A percentile compares a stretch with the other conserved stretches of the same genome.
Evolutionary conservation across 2,888 invertebrate species (phyloP).

Genomic region (Pyrrhosoma nymphula): DNA sequence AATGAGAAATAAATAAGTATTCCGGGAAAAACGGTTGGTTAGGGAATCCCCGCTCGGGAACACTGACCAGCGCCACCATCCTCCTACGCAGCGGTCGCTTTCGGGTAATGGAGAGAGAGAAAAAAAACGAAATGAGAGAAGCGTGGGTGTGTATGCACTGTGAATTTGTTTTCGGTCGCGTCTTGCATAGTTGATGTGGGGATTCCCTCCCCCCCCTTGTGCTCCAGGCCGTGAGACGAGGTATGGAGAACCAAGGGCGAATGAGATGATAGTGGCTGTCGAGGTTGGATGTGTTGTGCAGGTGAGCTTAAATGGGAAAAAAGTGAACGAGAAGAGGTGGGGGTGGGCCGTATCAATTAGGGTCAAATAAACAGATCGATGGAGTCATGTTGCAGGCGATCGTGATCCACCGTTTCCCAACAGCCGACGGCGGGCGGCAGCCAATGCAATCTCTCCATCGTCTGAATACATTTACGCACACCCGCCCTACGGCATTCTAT

Average conservation of each 20-base stretch:
- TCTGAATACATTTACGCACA: neutral
- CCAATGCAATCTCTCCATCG: neutral
- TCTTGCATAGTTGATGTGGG: neutral
- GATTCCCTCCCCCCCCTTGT: too few relatives aligned
- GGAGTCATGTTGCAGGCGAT: neutral
- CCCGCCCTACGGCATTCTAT: neutral
- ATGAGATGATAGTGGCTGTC: neutral
- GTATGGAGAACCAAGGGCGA: neutral
- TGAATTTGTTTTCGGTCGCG: neutral
- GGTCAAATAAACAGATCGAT: slow-evolving; percentile 56
- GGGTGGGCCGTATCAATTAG: slow-evolving; percentile 8
- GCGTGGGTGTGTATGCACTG: neutral
- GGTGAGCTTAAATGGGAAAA: neutral
- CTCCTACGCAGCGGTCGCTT: neutral
- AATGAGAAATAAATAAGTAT: too few relatives aligned
- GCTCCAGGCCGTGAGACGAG: neutral
- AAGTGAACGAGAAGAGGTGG: neutral
- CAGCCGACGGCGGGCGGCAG: neutral
- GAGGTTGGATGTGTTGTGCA: neutral
- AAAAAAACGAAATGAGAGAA: neutral
- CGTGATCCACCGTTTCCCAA: neutral
- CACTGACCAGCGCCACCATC: neutral
- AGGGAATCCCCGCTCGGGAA: too few relatives aligned
- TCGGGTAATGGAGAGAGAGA: neutral
- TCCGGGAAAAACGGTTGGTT: too few relatives aligned